Evolutionary conservation across 2,888 invertebrate species (phyloP).

Genomic region (Gerris lacustris): DNA sequence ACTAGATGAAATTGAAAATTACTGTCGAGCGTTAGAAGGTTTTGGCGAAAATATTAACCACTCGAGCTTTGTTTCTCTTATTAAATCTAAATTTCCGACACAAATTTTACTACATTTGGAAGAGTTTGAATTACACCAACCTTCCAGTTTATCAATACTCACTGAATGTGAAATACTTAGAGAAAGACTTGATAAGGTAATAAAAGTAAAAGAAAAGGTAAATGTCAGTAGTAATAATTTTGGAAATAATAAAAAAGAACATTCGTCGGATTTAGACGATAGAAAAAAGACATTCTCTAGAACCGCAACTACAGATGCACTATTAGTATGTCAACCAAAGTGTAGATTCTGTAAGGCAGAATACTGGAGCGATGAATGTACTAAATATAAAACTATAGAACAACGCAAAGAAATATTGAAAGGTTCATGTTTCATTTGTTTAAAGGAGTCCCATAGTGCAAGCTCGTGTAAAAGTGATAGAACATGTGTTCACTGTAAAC

Average conservation of each 20-base stretch:
- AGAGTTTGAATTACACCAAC: slow-evolving; percentile 1
- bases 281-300: neutral
- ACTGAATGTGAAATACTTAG: neutral
- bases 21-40: neutral
- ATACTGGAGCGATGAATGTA: neutral
- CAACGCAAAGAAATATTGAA: neutral
- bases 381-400: neutral
- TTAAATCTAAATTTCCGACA: neutral
- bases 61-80: neutral
- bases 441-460: neutral
- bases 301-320: neutral
- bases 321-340: neutral
- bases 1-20: neutral
- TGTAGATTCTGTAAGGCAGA: neutral
- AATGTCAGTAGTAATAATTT: neutral
- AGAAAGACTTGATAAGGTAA: neutral
- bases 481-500: neutral
- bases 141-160: neutral
- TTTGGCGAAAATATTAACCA: neutral
- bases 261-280: neutral
- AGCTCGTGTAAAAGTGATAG: neutral
- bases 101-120: neutral
- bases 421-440: neutral
- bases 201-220: neutral
- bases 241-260: neutral